Evolutionary conservation across 2,797 vertebrate genomes (phyloP).

Genomic region (Halcyon chelicuti): DNA sequence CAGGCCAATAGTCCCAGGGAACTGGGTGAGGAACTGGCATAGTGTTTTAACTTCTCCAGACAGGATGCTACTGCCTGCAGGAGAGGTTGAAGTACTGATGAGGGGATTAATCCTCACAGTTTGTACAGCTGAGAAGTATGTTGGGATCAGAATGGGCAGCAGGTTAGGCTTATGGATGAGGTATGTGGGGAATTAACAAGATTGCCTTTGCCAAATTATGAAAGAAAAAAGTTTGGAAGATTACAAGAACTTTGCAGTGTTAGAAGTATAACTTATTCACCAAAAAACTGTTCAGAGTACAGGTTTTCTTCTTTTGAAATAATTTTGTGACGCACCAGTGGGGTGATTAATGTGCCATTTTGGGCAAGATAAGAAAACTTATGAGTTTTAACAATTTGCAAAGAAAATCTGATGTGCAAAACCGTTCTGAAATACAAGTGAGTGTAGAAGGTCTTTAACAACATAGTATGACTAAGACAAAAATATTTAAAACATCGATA

Average conservation of each 20-base stretch:
- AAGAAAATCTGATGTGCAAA: conserved; percentile 14
- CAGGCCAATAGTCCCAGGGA: not conserved
- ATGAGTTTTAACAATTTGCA: conserved; percentile 1
- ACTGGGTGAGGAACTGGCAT: not conserved
- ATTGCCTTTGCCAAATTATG: not conserved
- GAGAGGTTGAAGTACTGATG: not conserved
- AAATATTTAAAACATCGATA: not conserved
- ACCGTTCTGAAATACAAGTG: not conserved
- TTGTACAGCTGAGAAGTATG: not conserved
- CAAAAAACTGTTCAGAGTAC: not conserved
- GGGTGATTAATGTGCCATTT: not conserved
- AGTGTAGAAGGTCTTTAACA: not conserved
- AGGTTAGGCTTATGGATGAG: not conserved
- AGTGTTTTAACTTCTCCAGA: not conserved
- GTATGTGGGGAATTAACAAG: not conserved
- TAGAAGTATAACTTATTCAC: not conserved
- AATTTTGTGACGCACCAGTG: not conserved
- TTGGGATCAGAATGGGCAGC: not conserved
- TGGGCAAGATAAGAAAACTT: not conserved
- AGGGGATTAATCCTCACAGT: not conserved
- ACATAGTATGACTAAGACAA: not conserved
- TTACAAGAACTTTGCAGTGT: not conserved
- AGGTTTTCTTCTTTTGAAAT: not conserved
- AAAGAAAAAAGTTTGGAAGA: not conserved
- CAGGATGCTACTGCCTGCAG: not conserved